phyloP scores from a whole-genome alignment of 2,888 invertebrate species.

The Apamea epomidion region DNA sequence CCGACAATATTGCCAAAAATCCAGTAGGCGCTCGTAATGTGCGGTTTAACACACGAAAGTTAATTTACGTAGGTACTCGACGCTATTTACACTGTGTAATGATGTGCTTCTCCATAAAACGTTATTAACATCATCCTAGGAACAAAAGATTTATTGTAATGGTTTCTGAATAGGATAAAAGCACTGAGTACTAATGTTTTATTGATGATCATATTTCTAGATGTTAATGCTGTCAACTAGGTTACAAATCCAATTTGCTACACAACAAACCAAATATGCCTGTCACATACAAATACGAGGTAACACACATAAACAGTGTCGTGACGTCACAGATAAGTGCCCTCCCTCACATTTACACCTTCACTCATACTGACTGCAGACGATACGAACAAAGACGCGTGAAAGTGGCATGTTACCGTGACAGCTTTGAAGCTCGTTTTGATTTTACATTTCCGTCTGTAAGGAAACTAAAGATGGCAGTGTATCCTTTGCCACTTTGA shows the following conservation, averaged over 20 bases:
- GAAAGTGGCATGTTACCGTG: neutral
- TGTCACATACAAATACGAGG: neutral
- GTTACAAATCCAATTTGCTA: neutral
- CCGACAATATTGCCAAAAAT: neutral
- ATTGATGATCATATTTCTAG: neutral
- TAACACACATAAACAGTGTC: neutral
- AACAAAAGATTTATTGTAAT: neutral
- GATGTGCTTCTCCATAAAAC: neutral
- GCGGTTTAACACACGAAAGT: neutral
- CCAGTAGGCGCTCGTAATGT: neutral
- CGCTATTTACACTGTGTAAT: neutral
- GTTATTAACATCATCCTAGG: neutral
- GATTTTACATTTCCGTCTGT: neutral
- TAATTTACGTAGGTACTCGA: neutral
- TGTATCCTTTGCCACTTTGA: conserved; percentile 5
- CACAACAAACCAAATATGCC: neutral
- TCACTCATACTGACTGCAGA: conserved; percentile 4
- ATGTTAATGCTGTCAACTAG: neutral
- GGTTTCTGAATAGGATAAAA: neutral
- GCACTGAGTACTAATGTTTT: neutral
- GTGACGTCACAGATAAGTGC: conserved; percentile 20
- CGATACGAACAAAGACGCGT: neutral
- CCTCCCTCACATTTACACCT: conserved; percentile 11
- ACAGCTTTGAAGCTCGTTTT: neutral
- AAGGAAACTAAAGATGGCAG: neutral